These are phyloP conservation scores for Passer montanus DNA, from an alignment of 2,113 vertebrate species.

Conservation along the genomic window DNA sequence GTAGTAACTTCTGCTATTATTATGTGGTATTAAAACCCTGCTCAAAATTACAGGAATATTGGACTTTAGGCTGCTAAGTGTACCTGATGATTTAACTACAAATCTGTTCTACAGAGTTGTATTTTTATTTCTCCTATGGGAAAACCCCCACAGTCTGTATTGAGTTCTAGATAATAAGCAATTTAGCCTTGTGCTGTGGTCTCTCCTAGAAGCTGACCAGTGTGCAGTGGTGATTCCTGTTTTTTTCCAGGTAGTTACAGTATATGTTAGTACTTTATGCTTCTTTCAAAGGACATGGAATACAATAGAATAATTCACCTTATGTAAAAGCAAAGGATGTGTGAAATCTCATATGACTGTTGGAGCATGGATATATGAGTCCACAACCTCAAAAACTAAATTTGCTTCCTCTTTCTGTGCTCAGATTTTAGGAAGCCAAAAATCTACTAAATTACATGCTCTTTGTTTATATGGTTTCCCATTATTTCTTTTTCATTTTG, in stretches of 20 bases:
- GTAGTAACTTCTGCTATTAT: neutral
- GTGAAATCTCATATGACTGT: neutral
- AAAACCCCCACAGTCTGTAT: accelerated
- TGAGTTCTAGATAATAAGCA: neutral
- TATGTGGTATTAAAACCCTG: neutral
- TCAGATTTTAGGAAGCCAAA: neutral
- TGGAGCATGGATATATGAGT: neutral
- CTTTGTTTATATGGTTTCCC: neutral
- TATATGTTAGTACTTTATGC: neutral
- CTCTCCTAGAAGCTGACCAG: neutral
- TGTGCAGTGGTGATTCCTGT: neutral
- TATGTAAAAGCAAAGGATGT: neutral
- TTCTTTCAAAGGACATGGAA: neutral
- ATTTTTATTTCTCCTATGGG: neutral
- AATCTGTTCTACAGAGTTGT: neutral
- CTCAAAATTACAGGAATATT: neutral
- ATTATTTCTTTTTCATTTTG: neutral
- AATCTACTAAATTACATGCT: neutral
- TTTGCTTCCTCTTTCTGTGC: neutral
- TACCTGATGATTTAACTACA: neutral
- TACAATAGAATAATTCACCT: neutral
- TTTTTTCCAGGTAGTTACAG: neutral
- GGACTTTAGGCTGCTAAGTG: neutral
- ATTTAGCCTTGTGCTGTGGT: neutral
- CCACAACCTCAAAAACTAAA: neutral